A percentile compares a stretch with the other conserved stretches of the same genome.
Conservation (phyloP, 2,888 invertebrate species). For the Polydrusus cervinus region DNA sequence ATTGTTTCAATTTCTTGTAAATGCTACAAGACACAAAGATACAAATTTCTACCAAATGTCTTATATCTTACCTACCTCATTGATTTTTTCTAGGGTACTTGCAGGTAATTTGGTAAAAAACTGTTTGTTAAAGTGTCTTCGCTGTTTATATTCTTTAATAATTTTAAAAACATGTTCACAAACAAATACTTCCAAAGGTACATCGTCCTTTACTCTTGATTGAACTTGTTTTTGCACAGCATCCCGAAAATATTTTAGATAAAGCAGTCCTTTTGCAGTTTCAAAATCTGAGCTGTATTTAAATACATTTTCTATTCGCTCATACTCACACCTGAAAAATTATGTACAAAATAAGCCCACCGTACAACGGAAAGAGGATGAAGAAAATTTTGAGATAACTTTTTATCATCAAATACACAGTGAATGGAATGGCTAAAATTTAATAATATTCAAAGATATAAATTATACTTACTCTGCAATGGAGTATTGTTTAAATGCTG, state of each 20-base stretch:
- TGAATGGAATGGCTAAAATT: neutral
- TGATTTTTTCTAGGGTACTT: constrained; percentile 56
- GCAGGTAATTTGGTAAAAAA: constrained; percentile 56
- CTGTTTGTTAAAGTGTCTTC: constrained; percentile 55
- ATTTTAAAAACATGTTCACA: constrained; percentile 55
- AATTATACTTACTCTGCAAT: constrained; percentile 57
- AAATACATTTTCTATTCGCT: constrained; percentile 58
- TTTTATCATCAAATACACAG: neutral
- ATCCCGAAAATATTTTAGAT: constrained; percentile 58
- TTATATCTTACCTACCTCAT: constrained; percentile 48
- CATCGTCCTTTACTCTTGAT: constrained; percentile 56
- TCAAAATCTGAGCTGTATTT: constrained; percentile 56
- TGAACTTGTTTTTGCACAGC: constrained; percentile 56
- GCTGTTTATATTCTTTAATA: constrained; percentile 56
- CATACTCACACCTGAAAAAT: constrained; percentile 59
- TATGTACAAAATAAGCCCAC: constrained; percentile 5
- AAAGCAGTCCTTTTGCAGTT: constrained; percentile 57
- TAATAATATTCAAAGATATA: neutral
- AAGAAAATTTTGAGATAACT: neutral
- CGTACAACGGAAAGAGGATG: too few species aligned
- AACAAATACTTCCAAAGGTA: constrained; percentile 57
- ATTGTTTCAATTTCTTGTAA: too few species aligned
- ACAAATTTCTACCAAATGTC: too few species aligned
- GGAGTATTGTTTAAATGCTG: constrained; percentile 50
- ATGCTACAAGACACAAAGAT: too few species aligned